Evolutionary conservation across 1,140 invertebrate genomes (phyloP), one percentile per base, ranked within the genome.

Genomic region (Aphidius ervi): DNA sequence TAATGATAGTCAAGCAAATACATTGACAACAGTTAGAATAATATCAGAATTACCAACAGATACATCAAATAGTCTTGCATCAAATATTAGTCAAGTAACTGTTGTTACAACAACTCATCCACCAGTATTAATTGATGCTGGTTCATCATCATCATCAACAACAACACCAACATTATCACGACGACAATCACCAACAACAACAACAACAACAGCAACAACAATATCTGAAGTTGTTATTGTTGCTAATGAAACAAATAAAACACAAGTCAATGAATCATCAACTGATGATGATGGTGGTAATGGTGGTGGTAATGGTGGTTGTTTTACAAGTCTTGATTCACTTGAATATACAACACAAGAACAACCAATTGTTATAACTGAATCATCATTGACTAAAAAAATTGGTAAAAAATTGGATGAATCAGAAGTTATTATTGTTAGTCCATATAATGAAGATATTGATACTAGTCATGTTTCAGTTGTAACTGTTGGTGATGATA

Each of bases 381-480:
- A 74, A 9, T 67, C 63, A 5, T 63, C 74, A 1, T 31, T 31
- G 23, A 31, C 23, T 31, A 81, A 81, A 56, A 79, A 74, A 52
- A 70, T 80, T 6, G 75, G 77, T 41, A 82, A 82, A 62, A 87
- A 90, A 67, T 69, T 93, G 48, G 91, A 93, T 73, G 90, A 91
- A 71, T 92, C 90, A 65, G 91, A 93, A 73, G 88, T 91, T 4
- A 67, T 90, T 20, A 89, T 90, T 61, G 85, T 90, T 7, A 89
- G 87, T 70, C 85, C 88, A 0, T 67, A 75, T 45, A 73, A 78
- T 48, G 74, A 70, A 57, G 63, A 75, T 4, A 78, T 83, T 69
- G 89, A 91, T 73, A 91, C 88, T 62, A 93, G 90, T 76, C 91
- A 95, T 72, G 90, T 94, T 40, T 94, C 92, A 3, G 92, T 95